These are phyloP conservation scores for Desmodus rotundus DNA, from an alignment of 2,113 vertebrate genomes.

Conservation along the genomic window DNA sequence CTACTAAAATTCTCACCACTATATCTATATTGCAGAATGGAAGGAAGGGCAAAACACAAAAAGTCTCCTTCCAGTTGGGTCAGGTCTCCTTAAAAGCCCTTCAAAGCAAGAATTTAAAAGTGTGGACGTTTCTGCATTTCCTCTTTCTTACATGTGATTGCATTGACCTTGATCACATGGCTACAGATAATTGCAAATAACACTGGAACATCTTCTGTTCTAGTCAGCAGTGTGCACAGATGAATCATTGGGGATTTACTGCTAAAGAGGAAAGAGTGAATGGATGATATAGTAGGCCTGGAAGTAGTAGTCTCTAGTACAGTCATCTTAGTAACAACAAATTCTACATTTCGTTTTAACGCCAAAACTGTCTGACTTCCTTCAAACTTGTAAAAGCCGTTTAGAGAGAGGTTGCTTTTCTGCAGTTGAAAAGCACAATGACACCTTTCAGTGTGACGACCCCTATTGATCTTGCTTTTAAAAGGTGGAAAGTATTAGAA, in stretches of 20 bases:
- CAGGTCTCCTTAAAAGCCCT: not conserved
- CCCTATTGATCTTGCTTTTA: constrained; percentile 3
- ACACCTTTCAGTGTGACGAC: not conserved
- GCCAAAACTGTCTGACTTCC: constrained; percentile 15
- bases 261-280: not conserved
- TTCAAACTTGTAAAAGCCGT: constrained; percentile 47
- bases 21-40: not conserved
- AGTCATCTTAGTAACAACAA: not conserved
- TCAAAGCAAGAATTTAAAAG: not conserved
- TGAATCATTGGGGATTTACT: not conserved
- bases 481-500: constrained; percentile 41
- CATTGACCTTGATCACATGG: constrained; percentile 12
- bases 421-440: not conserved
- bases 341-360: constrained; percentile 9
- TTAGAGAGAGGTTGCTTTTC: not conserved
- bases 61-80: not conserved
- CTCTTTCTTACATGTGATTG: not conserved
- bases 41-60: not conserved
- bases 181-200: not conserved
- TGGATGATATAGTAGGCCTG: not conserved
- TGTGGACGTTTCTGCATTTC: not conserved
- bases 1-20: not conserved
- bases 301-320: not conserved
- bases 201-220: not conserved
- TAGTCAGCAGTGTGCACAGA: not conserved